Conservation (phyloP, 2,113 vertebrate species). For the Caracal caracal region DNA sequence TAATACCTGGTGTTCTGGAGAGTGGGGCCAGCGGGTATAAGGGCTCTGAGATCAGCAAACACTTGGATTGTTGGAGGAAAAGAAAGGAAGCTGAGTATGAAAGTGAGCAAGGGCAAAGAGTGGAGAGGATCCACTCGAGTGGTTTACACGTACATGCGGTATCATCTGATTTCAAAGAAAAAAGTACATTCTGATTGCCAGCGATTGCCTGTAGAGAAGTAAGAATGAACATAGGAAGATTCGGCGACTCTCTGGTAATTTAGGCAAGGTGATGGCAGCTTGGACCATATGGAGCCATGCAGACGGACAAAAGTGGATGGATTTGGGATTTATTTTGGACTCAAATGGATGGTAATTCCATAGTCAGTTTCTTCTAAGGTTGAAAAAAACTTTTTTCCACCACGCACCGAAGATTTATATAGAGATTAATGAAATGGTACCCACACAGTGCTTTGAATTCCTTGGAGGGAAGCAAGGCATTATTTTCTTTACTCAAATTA, state of each 20-base stretch:
- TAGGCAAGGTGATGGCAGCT: not conserved
- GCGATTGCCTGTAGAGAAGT: not conserved
- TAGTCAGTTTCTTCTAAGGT: slow-evolving; percentile 40
- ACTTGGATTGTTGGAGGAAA: not conserved
- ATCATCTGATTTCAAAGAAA: not conserved
- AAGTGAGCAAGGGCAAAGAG: not conserved
- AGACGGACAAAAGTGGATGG: not conserved
- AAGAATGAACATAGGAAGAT: not conserved
- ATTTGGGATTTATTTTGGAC: slow-evolving; percentile 20
- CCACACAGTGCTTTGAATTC: slow-evolving; percentile 66
- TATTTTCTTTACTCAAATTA: slow-evolving; percentile 77
- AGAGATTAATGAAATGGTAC: slow-evolving; percentile 70
- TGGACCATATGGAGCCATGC: not conserved
- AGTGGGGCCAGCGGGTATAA: not conserved
- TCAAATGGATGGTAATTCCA: slow-evolving; percentile 34
- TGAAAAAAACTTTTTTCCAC: not conserved
- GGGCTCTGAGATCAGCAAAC: not conserved
- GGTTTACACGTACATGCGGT: not conserved
- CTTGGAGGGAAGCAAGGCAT: slow-evolving; percentile 68
- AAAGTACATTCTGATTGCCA: not conserved
- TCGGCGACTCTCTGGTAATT: not conserved
- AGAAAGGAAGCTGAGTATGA: not conserved
- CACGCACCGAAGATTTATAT: slow-evolving; percentile 59
- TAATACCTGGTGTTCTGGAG: not conserved
- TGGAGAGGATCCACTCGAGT: not conserved